Evolutionary conservation across 2,113 vertebrate species (phyloP).

Genomic region (Microcebus tavaratra): DNA sequence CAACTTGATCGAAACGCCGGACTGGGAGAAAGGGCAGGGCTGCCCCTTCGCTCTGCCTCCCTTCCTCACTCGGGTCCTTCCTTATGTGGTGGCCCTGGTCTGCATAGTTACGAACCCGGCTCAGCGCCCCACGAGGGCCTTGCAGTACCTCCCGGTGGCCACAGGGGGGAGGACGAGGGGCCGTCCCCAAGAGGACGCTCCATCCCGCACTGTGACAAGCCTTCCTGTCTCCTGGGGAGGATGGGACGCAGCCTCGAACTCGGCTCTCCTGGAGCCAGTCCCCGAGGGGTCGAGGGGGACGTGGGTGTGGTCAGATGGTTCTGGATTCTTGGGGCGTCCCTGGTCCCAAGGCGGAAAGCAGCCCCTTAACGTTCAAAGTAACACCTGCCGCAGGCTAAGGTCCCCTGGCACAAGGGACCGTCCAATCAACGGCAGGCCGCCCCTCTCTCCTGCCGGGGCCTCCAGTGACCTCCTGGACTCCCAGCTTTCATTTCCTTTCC

Average conservation of each 20-base stretch:
- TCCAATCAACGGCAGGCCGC: not conserved
- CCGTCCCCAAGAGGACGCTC: not conserved
- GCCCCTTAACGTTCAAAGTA: not conserved
- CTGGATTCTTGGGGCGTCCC: not conserved
- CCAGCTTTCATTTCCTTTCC: not conserved
- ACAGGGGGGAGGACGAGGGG: not conserved
- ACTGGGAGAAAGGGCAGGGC: not conserved
- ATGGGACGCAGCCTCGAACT: not conserved
- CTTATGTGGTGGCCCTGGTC: not conserved
- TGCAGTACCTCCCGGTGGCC: not conserved
- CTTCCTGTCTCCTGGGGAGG: not conserved
- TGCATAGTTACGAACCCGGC: accelerated
- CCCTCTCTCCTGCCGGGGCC: not conserved
- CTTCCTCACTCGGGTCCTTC: not conserved
- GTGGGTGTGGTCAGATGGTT: not conserved
- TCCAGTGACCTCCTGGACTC: not conserved
- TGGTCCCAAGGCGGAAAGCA: not conserved
- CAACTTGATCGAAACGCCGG: not conserved
- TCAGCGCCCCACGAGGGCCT: not conserved
- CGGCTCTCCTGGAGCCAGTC: not conserved
- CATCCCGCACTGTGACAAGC: not conserved
- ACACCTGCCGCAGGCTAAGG: not conserved
- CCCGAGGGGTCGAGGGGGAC: not conserved
- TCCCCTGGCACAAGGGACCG: not conserved
- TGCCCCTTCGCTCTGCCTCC: not conserved